Conservation (phyloP, 2,888 invertebrate species). For the Chydorus sphaericus region DNA sequence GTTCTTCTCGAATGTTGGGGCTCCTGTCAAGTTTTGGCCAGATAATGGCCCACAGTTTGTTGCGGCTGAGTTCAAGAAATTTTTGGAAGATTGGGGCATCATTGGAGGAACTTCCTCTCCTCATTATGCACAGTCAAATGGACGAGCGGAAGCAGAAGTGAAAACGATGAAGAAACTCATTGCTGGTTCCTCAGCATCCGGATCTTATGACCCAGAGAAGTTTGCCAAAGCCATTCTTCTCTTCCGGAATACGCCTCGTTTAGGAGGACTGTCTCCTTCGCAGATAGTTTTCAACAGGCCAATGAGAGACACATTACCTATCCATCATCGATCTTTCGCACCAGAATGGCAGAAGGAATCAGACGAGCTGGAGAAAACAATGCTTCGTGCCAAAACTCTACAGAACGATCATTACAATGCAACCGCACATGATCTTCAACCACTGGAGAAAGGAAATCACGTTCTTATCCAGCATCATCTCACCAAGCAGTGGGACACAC, state of each 20-base stretch:
- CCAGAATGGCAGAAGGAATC: background rate
- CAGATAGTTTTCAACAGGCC: background rate
- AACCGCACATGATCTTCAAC: background rate
- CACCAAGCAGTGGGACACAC: background rate
- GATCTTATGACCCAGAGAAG: background rate
- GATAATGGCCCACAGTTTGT: slow-evolving; percentile 15
- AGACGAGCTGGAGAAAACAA: background rate
- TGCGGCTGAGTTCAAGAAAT: slow-evolving; percentile 2
- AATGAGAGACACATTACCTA: background rate
- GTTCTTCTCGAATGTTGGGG: slow-evolving; percentile 13
- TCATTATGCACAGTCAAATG: slow-evolving; percentile 10
- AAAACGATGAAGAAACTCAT: background rate
- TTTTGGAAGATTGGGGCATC: slow-evolving; percentile 3
- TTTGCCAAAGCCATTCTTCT: background rate
- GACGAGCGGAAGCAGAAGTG: slow-evolving; percentile 5
- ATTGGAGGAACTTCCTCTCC: background rate
- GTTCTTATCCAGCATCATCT: background rate
- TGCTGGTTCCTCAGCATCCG: background rate
- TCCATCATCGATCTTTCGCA: background rate
- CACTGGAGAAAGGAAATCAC: background rate
- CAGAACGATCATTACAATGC: background rate
- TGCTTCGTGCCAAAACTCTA: background rate
- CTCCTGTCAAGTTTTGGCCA: background rate
- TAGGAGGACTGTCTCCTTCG: background rate
- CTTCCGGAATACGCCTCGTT: background rate